Percentiles rank a stretch among this genome's conserved stretches.
Evolutionary conservation across 2,113 vertebrate species (phyloP).

Genomic region (Himantopus leucocephalus): DNA sequence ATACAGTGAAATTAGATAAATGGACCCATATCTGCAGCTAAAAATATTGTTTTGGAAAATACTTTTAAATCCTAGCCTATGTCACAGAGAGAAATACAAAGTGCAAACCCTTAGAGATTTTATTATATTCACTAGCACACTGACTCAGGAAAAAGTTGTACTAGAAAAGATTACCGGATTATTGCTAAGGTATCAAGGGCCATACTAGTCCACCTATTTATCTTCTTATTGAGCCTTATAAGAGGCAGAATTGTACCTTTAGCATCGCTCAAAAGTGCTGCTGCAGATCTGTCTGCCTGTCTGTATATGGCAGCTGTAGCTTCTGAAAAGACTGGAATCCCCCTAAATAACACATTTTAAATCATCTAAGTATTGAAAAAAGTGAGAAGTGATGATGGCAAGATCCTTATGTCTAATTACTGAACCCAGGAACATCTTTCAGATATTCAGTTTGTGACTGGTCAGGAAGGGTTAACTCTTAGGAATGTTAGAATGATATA

Average conservation of each 20-base stretch:
- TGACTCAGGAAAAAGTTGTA: not conserved
- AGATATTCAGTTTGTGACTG: not conserved
- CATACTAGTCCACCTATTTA: not conserved
- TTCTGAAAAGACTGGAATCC: not conserved
- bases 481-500: conserved; percentile 43
- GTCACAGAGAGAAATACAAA: not conserved
- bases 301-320: not conserved
- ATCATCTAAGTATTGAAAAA: not conserved
- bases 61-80: not conserved
- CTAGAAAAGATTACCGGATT: not conserved
- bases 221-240: not conserved
- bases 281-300: not conserved
- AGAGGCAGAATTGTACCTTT: not conserved
- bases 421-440: not conserved
- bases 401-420: not conserved
- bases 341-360: not conserved
- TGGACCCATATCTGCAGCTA: not conserved
- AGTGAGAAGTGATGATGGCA: not conserved
- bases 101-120: not conserved
- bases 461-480: conserved; percentile 61
- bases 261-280: not conserved
- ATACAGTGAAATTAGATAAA: not conserved
- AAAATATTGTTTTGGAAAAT: not conserved
- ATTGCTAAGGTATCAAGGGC: not conserved
- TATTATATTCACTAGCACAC: not conserved